Evolutionary conservation across 2,888 invertebrate genomes (phyloP), one percentile per base, ranked within the genome.

Genomic region (Siphonodentalium dalli): DNA sequence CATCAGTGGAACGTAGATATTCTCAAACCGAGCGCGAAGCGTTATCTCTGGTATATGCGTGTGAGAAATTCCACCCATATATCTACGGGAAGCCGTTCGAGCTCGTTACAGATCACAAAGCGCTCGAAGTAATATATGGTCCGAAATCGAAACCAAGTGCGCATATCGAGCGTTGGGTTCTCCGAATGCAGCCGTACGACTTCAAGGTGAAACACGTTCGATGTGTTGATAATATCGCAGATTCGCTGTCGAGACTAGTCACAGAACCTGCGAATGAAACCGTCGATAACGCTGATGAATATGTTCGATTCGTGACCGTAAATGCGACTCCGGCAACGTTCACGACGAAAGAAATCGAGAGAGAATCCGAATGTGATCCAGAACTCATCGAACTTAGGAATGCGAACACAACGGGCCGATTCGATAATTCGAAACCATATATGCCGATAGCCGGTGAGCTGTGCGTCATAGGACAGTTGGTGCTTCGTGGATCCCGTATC

Each of bases 101-200:
- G 33, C 33, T 58, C 9, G 38, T 75, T 26, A 69, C 68, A 1
- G 71, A 72, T 43, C 72, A 73, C 50, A 67, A 68, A 52, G 67
- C 73, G 11, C 34, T 75, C 8, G 50, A 60, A 29, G 54, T 54
- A 13, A 63, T 74, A 11, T 67, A 66, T 15, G 58, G 57, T 3
- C 46, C 58, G 15, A 64, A 21, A 15, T 66, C 67, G 3, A 69
- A 63, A 52, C 67, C 69, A 5, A 53, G 65, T 54, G 64, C 72
- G 1, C 40, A 68, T n/a, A 58, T 76, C 7, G 65, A 69, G 53
- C 33, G 70, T 13, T 69, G 66, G 68, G 40, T 60, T 8, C 42
- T 72, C 7, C 23, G 61, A 23, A 21, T 71, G 13, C 61, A 63
- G 28, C 57, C 55, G 13, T 70, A 58, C 39, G 34, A 37, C 15